These are phyloP conservation scores for Labeo rohita DNA, from an alignment of 2,113 vertebrate species.

Conservation along the genomic window DNA sequence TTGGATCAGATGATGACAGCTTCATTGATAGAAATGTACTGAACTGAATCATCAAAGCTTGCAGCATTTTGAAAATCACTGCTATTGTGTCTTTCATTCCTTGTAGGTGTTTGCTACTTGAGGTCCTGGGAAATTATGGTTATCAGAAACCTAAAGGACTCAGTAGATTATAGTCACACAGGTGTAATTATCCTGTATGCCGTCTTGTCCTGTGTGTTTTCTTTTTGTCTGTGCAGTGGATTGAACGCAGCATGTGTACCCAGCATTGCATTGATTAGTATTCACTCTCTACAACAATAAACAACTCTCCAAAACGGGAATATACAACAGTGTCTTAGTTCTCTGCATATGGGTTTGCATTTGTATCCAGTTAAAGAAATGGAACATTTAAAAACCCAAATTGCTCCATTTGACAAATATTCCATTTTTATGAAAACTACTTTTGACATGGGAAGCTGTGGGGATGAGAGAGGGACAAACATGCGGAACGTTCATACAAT, in stretches of 20 bases:
- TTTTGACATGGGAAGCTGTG: slow-evolving; percentile 14
- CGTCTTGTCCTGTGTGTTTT: slow-evolving; percentile 8
- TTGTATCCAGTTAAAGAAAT: background rate
- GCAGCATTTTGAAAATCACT: background rate
- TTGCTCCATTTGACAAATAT: background rate
- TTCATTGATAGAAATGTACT: background rate
- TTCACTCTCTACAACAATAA: slow-evolving; percentile 4
- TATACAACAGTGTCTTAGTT: background rate
- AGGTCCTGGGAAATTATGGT: background rate
- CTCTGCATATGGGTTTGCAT: background rate
- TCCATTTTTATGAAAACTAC: background rate
- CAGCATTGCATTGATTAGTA: slow-evolving; percentile 5
- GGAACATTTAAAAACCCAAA: background rate
- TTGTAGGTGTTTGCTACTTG: background rate
- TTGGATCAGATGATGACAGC: background rate
- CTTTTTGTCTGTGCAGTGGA: background rate
- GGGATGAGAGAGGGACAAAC: background rate
- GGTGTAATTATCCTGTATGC: background rate
- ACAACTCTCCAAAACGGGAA: background rate
- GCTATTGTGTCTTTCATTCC: background rate
- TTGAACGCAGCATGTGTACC: background rate
- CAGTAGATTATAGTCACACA: background rate
- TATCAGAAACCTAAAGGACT: slow-evolving; percentile 5
- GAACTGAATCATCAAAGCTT: background rate
- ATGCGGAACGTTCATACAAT: background rate